These are phyloP conservation scores for Tetranychus cinnabarinus DNA, from an alignment of 1,140 invertebrate species.

Conservation along the genomic window DNA sequence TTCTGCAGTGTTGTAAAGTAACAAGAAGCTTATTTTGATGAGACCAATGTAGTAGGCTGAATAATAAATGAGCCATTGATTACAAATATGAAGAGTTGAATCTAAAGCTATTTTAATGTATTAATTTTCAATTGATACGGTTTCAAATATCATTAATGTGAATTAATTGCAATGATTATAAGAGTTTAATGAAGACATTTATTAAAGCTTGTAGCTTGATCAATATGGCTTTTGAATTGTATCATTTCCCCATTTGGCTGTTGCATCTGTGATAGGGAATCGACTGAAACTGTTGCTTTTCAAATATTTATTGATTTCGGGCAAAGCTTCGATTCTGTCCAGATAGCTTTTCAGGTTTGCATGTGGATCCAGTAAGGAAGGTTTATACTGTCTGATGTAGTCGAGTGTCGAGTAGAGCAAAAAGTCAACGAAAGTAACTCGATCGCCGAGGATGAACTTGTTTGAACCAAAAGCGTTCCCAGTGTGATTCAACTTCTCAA, in stretches of 20 bases:
- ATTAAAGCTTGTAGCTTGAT: too few relatives aligned
- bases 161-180: too few relatives aligned
- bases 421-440: slow-evolving; percentile 28
- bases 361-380: background rate
- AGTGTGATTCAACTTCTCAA: background rate
- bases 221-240: too few relatives aligned
- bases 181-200: too few relatives aligned
- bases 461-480: slow-evolving; percentile 12
- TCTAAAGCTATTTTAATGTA: too few relatives aligned
- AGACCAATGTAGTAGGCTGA: too few relatives aligned
- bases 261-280: background rate
- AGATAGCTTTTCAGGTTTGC: background rate
- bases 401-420: slow-evolving; percentile 26
- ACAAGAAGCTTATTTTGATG: too few relatives aligned
- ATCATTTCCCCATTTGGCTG: background rate
- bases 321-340: background rate
- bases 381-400: slow-evolving; percentile 12
- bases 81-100: too few relatives aligned
- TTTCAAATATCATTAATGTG: too few relatives aligned
- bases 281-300: background rate
- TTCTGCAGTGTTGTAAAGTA: too few relatives aligned
- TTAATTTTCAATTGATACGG: too few relatives aligned
- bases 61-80: too few relatives aligned
- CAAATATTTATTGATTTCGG: background rate
- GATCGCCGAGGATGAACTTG: slow-evolving; percentile 23